Evolutionary conservation across 2,888 invertebrate genomes (phyloP).

Genomic region (Meghimatium bilineatum): DNA sequence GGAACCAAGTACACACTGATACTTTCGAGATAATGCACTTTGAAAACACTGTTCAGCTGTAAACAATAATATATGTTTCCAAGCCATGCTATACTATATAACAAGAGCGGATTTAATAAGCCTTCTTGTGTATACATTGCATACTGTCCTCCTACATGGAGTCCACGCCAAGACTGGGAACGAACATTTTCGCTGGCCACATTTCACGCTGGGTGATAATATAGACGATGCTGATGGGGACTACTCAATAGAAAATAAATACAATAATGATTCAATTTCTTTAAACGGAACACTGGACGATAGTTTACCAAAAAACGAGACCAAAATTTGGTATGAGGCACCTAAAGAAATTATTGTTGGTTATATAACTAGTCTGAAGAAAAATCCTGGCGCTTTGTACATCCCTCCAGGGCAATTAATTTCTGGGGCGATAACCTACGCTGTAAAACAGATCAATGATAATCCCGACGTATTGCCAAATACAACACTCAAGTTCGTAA

Average conservation of each 20-base stretch:
- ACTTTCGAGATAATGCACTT: too few relatives aligned
- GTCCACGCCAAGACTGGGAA: not conserved
- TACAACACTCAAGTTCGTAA: slow-evolving; percentile 86
- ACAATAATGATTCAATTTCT: not conserved
- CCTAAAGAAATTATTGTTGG: slow-evolving; percentile 63
- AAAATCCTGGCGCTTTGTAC: slow-evolving; percentile 78
- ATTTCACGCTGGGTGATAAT: too few relatives aligned
- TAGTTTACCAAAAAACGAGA: not conserved
- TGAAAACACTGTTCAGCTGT: not conserved
- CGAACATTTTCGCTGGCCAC: not conserved
- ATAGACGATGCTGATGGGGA: too few relatives aligned
- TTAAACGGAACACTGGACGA: not conserved
- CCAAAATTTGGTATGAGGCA: not conserved
- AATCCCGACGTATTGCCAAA: slow-evolving; percentile 79
- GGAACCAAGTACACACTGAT: too few relatives aligned
- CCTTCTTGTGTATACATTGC: not conserved
- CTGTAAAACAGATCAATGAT: slow-evolving; percentile 85
- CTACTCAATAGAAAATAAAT: not conserved
- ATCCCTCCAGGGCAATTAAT: slow-evolving; percentile 85
- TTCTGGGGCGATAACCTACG: slow-evolving; percentile 91
- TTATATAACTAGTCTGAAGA: slow-evolving; percentile 66
- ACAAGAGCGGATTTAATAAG: not conserved
- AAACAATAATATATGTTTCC: not conserved
- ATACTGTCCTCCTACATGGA: not conserved
- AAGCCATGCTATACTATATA: not conserved